Percentiles rank a stretch among this genome's conserved stretches.
These are phyloP conservation scores for Chirona hameri DNA, from an alignment of 2,888 invertebrate species.

Conservation along the genomic window DNA sequence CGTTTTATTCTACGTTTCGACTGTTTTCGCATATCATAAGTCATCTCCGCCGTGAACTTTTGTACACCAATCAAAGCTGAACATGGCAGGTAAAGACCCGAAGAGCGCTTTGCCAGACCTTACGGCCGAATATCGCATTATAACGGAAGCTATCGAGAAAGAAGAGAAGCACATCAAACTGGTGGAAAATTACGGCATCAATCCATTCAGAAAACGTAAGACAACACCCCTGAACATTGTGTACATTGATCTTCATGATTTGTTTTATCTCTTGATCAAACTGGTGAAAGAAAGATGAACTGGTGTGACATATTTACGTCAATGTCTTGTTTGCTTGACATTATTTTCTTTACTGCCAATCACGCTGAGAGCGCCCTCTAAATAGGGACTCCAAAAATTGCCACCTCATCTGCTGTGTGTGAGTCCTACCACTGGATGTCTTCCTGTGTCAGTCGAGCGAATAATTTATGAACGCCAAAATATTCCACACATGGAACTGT, in stretches of 20 bases:
- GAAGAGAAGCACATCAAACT: conserved; percentile 10
- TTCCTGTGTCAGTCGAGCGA: no score
- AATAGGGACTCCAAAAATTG: background rate
- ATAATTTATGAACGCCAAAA: no score
- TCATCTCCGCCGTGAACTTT: no score
- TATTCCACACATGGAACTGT: no score
- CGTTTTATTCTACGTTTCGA: no score
- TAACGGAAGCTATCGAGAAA: background rate
- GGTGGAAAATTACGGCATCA: background rate
- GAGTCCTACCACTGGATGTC: no score
- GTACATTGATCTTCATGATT: no score
- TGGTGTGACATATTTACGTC: background rate
- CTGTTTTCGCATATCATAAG: no score
- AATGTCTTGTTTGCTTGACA: background rate
- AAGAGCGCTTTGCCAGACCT: background rate
- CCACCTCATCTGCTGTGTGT: no score
- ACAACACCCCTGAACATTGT: no score
- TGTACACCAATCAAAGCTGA: background rate
- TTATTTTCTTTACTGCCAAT: background rate
- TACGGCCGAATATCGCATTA: background rate
- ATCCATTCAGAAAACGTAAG: background rate
- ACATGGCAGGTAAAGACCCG: background rate
- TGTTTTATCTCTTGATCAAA: no score
- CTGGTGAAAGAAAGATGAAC: background rate
- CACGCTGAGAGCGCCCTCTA: background rate